Evolutionary conservation across 2,888 invertebrate species (phyloP).

Genomic region (Thera obeliscata): DNA sequence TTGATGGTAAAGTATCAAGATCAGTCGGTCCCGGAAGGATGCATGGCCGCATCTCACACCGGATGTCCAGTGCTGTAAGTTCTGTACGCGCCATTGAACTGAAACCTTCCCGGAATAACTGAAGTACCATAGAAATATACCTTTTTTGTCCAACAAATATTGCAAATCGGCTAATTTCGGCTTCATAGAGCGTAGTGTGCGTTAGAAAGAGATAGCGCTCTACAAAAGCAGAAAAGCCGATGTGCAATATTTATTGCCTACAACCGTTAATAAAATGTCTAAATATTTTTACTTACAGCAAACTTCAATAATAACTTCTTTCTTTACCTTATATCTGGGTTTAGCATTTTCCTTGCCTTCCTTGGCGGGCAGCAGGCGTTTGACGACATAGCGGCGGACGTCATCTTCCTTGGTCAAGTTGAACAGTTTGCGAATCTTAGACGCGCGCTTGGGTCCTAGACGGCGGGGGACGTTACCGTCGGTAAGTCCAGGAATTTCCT

Average conservation of each 20-base stretch:
- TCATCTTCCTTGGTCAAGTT: slow-evolving; percentile 98
- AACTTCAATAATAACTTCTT: too few species aligned
- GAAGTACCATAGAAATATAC: slow-evolving; percentile 8
- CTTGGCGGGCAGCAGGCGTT: slow-evolving; percentile 93
- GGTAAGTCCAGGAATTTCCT: slow-evolving; percentile 98
- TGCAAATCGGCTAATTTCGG: too few species aligned
- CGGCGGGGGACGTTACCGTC: slow-evolving; percentile 97
- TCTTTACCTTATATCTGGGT: slow-evolving; percentile 76
- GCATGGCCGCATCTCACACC: slow-evolving; percentile 53
- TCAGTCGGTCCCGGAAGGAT: slow-evolving; percentile 30
- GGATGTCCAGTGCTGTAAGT: slow-evolving; percentile 65
- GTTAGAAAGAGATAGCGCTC: too few species aligned
- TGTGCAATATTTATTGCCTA: too few species aligned
- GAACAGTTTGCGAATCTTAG: slow-evolving; percentile 98
- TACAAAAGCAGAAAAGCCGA: too few species aligned
- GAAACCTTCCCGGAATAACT: slow-evolving; percentile 45
- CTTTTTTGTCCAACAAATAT: slow-evolving; percentile 9
- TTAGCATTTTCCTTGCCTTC: slow-evolving; percentile 89
- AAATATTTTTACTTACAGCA: too few species aligned
- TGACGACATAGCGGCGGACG: slow-evolving; percentile 98
- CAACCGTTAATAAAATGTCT: too few species aligned
- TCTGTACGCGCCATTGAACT: slow-evolving; percentile 65
- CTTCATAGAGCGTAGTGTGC: too few species aligned
- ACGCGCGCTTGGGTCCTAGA: slow-evolving; percentile 98
- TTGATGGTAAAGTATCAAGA: slow-evolving; percentile 56